Percentiles rank a stretch among this genome's conserved stretches.
Evolutionary conservation across 2,888 invertebrate genomes (phyloP).

Genomic region (Trilocha varians): DNA sequence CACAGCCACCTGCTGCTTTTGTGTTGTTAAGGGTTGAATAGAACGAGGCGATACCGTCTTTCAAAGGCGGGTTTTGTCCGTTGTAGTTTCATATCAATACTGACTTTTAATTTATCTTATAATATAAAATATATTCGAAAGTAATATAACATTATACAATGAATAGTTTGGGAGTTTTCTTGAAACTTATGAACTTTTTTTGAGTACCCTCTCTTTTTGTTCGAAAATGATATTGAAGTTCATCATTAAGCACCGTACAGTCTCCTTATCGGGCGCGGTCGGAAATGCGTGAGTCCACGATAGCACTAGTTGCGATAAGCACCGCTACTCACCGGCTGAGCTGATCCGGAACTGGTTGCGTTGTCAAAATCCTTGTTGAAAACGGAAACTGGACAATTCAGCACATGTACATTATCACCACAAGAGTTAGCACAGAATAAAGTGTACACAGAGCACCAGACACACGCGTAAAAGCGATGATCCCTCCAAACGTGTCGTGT

Average conservation of each 20-base stretch:
- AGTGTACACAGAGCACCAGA: slow-evolving; percentile 63
- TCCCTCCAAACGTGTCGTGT: slow-evolving; percentile 74
- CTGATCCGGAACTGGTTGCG: slow-evolving; percentile 68
- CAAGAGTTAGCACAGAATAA: slow-evolving; percentile 62
- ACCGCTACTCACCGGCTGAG: slow-evolving; percentile 70
- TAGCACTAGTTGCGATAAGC: slow-evolving; percentile 68
- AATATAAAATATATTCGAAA: too few species aligned
- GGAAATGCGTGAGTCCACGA: slow-evolving; percentile 71
- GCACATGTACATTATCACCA: slow-evolving; percentile 65
- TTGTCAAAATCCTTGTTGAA: slow-evolving; percentile 61
- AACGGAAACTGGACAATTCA: slow-evolving; percentile 45
- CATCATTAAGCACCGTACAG: slow-evolving; percentile 37
- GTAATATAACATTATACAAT: too few species aligned
- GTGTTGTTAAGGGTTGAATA: not conserved
- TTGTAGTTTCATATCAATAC: not conserved
- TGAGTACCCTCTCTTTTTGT: not conserved
- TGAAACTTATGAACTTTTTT: too few species aligned
- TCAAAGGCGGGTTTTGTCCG: not conserved
- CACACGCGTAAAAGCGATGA: slow-evolving; percentile 62
- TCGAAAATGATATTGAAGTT: slow-evolving; percentile 1
- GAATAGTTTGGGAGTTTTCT: too few species aligned
- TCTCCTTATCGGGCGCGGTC: slow-evolving; percentile 69
- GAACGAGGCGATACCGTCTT: not conserved
- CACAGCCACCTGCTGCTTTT: not conserved
- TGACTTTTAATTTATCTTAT: too few species aligned